phyloP scores from a whole-genome alignment of 2,797 vertebrate species.

The Argya squamiceps region DNA sequence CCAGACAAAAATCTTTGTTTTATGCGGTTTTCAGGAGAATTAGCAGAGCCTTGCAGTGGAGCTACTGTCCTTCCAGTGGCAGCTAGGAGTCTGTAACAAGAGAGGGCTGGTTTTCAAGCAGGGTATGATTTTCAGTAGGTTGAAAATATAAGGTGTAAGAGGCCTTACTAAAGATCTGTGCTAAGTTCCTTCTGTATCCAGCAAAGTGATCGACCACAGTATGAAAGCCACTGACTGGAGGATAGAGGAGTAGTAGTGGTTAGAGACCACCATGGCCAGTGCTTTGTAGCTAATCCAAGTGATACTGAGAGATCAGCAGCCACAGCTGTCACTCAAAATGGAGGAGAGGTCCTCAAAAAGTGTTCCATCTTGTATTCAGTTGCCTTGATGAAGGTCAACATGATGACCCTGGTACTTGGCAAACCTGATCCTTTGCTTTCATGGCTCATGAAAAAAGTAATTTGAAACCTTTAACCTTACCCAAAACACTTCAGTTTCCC shows the following conservation, averaged over 20 bases:
- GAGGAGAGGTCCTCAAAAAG: not conserved
- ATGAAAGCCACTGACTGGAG: not conserved
- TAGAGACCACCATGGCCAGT: not conserved
- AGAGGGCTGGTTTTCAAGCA: not conserved
- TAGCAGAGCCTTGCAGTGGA: not conserved
- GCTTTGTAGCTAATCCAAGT: not conserved
- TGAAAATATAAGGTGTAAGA: not conserved
- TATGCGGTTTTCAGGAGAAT: not conserved
- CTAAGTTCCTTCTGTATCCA: not conserved
- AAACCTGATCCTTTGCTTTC: not conserved
- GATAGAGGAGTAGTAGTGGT: not conserved
- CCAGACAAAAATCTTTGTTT: not conserved
- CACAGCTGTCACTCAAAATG: not conserved
- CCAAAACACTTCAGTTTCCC: not conserved
- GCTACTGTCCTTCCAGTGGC: not conserved
- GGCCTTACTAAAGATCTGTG: not conserved
- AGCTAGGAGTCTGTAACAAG: not conserved
- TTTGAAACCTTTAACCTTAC: not conserved
- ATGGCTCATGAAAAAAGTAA: not conserved
- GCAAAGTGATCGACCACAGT: not conserved
- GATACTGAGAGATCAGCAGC: not conserved
- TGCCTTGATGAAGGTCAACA: not conserved
- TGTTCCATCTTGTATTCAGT: not conserved
- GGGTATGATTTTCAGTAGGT: not conserved
- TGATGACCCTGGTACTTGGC: not conserved